Evolutionary conservation across 2,888 invertebrate genomes (phyloP), one percentile per base, ranked within the genome.

Genomic region (Melikaiella ostensackeni): DNA sequence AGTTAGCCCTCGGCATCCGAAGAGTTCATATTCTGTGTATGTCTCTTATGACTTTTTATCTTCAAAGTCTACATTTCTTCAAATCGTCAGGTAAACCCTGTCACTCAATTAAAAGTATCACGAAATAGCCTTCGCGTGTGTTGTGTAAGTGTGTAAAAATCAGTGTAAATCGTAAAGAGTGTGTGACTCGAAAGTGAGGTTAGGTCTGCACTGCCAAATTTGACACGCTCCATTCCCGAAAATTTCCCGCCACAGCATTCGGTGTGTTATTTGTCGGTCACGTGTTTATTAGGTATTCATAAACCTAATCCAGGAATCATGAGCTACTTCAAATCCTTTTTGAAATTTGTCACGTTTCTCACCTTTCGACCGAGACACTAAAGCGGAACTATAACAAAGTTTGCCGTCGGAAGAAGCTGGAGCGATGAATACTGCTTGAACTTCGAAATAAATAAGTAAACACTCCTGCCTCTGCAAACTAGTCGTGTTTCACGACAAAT

Each of bases 1-100:
- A 89, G 88, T 89, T 76, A 80, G 85, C 85, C 84, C 86, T 82
- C 85, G 87, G 86, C 85, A 77, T 77, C 80, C 84, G 79, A 24
- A 81, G 76, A 79, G 76, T 62, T 50, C 33, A 11, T 3, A 6
- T 50, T 6, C 21, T 70, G 5, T 33, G 27, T 7, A 7, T 6
- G 16, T 27, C 0, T 2, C 1, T 59, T 7, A 5, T 27, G 4
- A 59, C n/a, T 55, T 55, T 50, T 16, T 42, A 16, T 42, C 9
- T 11, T 9, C 55, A 21, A 55, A 9, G 1, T 21, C 1, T 55
- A 55, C 9, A 55, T 8, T 50, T 2, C 9, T 4, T 9, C 4
- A 21, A 21, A 55, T 21, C 11, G 21, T 55, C 4, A 55, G 9
- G 9, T 55, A 55, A 8, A 55, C 55, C 19, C 55, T 55, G 21